Evolutionary conservation across 2,888 invertebrate species (phyloP), one percentile per base, ranked within the genome.

Genomic region (Heliconius aoede): DNA sequence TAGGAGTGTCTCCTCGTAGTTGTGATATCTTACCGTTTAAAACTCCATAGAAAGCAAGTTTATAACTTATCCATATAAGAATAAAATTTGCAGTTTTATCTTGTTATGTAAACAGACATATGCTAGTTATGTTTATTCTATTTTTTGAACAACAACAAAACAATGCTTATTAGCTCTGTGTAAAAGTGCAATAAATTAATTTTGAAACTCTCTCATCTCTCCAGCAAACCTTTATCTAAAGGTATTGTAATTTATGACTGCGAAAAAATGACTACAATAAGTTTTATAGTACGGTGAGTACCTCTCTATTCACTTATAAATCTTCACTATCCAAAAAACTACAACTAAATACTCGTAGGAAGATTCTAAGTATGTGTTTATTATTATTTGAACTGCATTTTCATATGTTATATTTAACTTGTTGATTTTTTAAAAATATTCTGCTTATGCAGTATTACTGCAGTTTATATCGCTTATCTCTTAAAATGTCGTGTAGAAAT

Each of bases 401-500:
- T 46, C 46, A 26, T n/a, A 32, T 4, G 32, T 9, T n/a, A 28
- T 30, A 18, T 30, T 62, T 21, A 21, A 21, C 18, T 62, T 24
- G 3, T 21, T 21, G 1, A 4, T 8, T 8, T 18, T 62, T 62
- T 30, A 8, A 28, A 8, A 30, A 62, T 68, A 51, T 68, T 26
- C 28, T 28, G 26, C 21, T 11, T 5, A 21, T 68, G 68, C 67
- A 46, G 9, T 46, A n/a, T 46, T 62, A 64, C 28, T 82, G 84
- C 85, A 87, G 89, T 88, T 86, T 86, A 88, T 88, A 86, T 88
- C 83, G 83, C 84, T 89, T 90, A 91, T 91, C 91, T 86, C 36
- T n/a, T 32, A 24, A 71, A 71, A 58, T 32, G 24, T 71, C 71
- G 30, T 86, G 81, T 81, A 81, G 86, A 86, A 87, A 84, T 80